phyloP scores from a whole-genome alignment of 2,888 invertebrate genomes.

The Phalangium opilio region DNA sequence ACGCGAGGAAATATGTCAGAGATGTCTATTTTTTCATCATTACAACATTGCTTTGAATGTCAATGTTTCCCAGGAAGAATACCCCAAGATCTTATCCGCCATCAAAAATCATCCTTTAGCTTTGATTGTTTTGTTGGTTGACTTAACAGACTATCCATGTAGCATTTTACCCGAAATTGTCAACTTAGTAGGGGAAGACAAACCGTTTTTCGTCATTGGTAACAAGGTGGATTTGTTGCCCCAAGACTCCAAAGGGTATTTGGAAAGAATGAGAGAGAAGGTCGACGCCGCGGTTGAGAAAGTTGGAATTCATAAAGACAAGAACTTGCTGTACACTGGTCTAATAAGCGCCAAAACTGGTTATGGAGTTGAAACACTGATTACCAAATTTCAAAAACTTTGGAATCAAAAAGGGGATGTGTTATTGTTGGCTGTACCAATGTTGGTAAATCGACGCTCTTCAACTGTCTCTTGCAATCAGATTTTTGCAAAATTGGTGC shows the following conservation, averaged over 20 bases:
- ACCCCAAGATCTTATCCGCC: slow-evolving; percentile 52
- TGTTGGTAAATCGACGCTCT: slow-evolving; percentile 88
- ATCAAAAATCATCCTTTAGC: slow-evolving; percentile 47
- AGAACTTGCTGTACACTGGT: slow-evolving; percentile 48
- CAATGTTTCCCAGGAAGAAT: slow-evolving; percentile 57
- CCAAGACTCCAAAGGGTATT: slow-evolving; percentile 52
- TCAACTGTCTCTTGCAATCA: slow-evolving; percentile 75
- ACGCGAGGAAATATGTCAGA: slow-evolving; percentile 55
- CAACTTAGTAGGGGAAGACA: slow-evolving; percentile 44
- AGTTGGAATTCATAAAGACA: slow-evolving; percentile 42
- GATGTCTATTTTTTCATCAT: slow-evolving; percentile 70
- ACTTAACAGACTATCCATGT: slow-evolving; percentile 78
- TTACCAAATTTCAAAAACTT: slow-evolving; percentile 53
- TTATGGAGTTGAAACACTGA: slow-evolving; percentile 80
- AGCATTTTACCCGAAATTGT: slow-evolving; percentile 75
- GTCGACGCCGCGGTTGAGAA: slow-evolving; percentile 44
- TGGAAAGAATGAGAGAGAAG: slow-evolving; percentile 48
- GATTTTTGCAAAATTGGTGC: slow-evolving; percentile 78
- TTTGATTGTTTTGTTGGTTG: slow-evolving; percentile 67
- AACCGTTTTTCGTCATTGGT: slow-evolving; percentile 70
- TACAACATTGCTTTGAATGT: slow-evolving; percentile 74
- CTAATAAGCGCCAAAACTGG: slow-evolving; percentile 87
- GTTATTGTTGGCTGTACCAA: slow-evolving; percentile 84
- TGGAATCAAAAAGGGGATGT: slow-evolving; percentile 59
- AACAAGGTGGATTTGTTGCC: slow-evolving; percentile 89